Base-by-base conservation (phyloP, 2,888 invertebrate genomes). In the Platypus cylindrus region DNA sequence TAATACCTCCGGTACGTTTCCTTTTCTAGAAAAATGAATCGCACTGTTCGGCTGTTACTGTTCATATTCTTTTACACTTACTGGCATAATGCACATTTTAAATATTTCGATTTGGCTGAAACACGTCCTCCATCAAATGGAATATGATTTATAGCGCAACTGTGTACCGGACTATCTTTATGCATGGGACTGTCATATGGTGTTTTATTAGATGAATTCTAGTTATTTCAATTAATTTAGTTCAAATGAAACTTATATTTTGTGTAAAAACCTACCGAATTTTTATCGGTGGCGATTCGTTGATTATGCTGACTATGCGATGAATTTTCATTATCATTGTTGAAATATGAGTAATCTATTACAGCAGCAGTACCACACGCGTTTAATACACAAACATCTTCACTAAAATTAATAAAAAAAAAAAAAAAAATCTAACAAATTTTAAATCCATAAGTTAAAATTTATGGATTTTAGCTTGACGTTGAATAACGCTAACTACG, bases 331-430 rank as follows among this genome's bases (percentile, higher is more conserved):
- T 58, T 56, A 5, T 47, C 51, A 41, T 55, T 56, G 7, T 52
- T 65, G 9, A 58, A 53, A 37, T 66, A 69, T 20, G 70, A 65
- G 52, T 73, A 66, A 49, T 72, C 73, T 36, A 78, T 83, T 12
- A 87, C 77, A 0, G 91, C 94, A 2, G 94, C 95, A 0, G 95
- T 95, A 0, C 95, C 95, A 13, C 78, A 82, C 0, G 90, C 94
- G 31, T 90, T 93, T 20, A 97, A 60, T 1, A 97, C 83, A 55
- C 93, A 93, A 0, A 95, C 86, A 50, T 95, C 95, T 52, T 94
- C 95, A 48, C 93, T 93, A 57, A 15, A 63, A 55, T 22, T n/a
- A n/a, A n/a, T n/a, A n/a, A n/a, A n/a, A 36, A 42, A 31, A 30
- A n/a, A n/a, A n/a, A n/a, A n/a, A n/a, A n/a, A n/a, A n/a, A n/a